Conservation (phyloP, 2,113 vertebrate species). For the Columba livia region DNA sequence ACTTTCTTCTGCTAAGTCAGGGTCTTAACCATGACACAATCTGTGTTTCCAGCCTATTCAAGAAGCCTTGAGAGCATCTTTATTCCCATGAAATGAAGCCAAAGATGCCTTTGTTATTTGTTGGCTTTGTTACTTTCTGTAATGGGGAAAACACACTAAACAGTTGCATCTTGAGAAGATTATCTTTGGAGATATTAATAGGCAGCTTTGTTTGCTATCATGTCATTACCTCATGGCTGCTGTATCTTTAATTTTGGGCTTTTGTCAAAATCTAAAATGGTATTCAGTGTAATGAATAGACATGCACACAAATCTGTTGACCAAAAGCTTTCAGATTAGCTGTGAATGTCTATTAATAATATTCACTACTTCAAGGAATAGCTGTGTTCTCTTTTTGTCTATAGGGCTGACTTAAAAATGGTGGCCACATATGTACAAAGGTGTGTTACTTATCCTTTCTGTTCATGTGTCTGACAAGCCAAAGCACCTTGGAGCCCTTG, state of each 20-base stretch:
- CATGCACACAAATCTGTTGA: background rate
- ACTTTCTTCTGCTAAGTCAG: background rate
- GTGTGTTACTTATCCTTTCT: background rate
- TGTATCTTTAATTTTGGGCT: background rate
- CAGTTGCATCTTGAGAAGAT: background rate
- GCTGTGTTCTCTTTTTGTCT: background rate
- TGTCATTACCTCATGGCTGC: background rate
- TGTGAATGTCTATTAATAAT: background rate
- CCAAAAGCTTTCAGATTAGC: background rate
- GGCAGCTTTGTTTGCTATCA: background rate
- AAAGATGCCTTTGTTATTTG: background rate
- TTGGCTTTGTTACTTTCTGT: background rate
- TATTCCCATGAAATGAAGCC: background rate
- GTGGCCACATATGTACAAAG: background rate
- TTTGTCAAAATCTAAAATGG: background rate
- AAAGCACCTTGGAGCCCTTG: background rate
- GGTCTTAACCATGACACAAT: background rate
- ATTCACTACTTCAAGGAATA: background rate
- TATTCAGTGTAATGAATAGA: background rate
- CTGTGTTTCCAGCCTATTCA: background rate
- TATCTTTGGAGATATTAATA: background rate
- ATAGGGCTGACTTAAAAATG: fast-evolving
- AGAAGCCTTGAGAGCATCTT: background rate
- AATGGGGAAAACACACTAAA: background rate
- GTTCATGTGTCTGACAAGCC: background rate